phyloP scores from a whole-genome alignment of 2,797 vertebrate genomes.

The Alauda arvensis region DNA sequence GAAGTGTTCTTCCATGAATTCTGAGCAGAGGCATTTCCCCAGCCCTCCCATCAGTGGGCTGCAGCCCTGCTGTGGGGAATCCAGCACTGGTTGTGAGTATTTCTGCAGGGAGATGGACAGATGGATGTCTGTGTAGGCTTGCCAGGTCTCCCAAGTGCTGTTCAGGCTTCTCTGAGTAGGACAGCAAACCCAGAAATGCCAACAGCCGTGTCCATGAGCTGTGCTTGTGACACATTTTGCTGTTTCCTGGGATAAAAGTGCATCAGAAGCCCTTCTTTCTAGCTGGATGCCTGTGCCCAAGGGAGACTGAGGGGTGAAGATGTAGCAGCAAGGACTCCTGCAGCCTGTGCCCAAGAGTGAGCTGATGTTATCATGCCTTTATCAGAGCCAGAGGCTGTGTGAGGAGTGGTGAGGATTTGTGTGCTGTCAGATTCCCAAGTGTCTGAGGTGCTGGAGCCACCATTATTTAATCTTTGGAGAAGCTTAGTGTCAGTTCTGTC shows the following conservation, averaged over 20 bases:
- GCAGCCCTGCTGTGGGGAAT: background rate
- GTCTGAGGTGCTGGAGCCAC: background rate
- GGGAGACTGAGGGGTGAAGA: background rate
- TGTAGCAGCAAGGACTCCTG: background rate
- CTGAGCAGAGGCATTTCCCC: background rate
- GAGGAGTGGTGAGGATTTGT: background rate
- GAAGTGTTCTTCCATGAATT: background rate
- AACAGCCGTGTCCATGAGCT: background rate
- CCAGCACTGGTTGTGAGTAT: no score
- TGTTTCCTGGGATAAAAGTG: background rate
- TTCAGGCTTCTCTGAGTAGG: background rate
- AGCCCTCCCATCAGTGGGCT: background rate
- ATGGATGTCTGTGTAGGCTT: background rate
- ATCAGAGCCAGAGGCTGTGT: accelerated
- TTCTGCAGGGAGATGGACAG: background rate
- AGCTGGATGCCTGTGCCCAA: background rate
- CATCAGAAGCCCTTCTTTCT: background rate
- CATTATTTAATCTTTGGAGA: background rate
- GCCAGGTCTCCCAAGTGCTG: background rate
- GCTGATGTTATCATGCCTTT: background rate
- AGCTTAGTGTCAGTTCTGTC: background rate
- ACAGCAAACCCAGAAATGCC: background rate
- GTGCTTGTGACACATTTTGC: background rate
- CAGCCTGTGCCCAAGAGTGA: background rate
- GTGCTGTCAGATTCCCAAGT: background rate